Conservation (phyloP, 2,797 vertebrate species). For the Chaunax sp. region DNA sequence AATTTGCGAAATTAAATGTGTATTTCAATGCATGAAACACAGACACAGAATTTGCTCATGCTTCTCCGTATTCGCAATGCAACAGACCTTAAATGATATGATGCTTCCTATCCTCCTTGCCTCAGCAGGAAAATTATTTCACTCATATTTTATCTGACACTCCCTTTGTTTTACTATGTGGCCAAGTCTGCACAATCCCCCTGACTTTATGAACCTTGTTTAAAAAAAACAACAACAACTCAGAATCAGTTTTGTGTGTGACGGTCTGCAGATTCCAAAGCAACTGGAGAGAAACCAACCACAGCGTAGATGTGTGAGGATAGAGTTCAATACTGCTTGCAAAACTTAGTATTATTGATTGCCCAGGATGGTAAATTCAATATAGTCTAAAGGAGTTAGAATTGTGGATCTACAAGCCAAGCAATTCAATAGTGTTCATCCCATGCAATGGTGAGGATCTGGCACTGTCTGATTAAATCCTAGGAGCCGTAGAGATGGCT, state of each 20-base stretch:
- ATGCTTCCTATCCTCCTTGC: slow-evolving; percentile 36
- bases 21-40: slow-evolving; percentile 43
- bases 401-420: slow-evolving; percentile 86
- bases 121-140: slow-evolving; percentile 35
- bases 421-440: slow-evolving; percentile 87
- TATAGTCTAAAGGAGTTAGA: slow-evolving; percentile 89
- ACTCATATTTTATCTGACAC: slow-evolving; percentile 56
- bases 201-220: slow-evolving; percentile 68
- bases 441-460: slow-evolving; percentile 83
- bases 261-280: slow-evolving; percentile 79
- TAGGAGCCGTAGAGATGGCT: slow-evolving; percentile 75
- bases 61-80: slow-evolving; percentile 46
- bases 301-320: slow-evolving; percentile 78
- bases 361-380: slow-evolving; percentile 85
- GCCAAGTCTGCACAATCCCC: slow-evolving; percentile 52
- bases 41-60: slow-evolving; percentile 26
- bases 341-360: slow-evolving; percentile 89
- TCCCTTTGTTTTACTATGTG: slow-evolving; percentile 59
- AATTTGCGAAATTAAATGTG: slow-evolving; percentile 55
- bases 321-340: slow-evolving; percentile 84
- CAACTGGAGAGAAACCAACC: slow-evolving; percentile 80
- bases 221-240: slow-evolving; percentile 61
- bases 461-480: slow-evolving; percentile 87
- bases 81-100: slow-evolving; percentile 40
- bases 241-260: slow-evolving; percentile 69